Conservation (phyloP, 2,888 invertebrate genomes). For the Microctonus brassicae region DNA sequence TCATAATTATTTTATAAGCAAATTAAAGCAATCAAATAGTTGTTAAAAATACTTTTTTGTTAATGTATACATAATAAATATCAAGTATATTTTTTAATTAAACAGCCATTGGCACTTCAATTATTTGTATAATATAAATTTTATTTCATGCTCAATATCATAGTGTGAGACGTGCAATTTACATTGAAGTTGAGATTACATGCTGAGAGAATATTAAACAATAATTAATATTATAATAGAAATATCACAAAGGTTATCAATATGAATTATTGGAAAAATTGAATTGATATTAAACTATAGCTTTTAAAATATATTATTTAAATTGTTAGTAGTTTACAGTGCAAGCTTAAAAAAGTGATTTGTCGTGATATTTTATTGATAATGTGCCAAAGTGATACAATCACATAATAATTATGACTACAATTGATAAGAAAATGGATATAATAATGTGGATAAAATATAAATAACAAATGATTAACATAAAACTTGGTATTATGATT, state of each 20-base stretch:
- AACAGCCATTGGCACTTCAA: no score
- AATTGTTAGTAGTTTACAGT: neutral
- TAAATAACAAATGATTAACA: neutral
- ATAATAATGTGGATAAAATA: neutral
- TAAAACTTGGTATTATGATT: neutral
- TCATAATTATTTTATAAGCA: constrained; percentile 32
- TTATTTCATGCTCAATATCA: neutral
- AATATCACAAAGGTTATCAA: neutral
- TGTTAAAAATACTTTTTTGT: constrained; percentile 23
- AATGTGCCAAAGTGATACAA: neutral
- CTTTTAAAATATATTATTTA: neutral
- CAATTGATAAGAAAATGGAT: neutral
- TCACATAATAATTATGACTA: neutral
- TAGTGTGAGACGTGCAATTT: neutral
- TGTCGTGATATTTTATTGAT: neutral
- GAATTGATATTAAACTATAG: neutral
- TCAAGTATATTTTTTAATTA: constrained; percentile 18
- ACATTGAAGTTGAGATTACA: neutral
- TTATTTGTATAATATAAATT: no score
- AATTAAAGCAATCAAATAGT: neutral
- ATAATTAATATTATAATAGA: neutral
- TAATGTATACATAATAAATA: constrained; percentile 10
- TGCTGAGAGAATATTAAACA: neutral
- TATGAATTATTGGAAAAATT: neutral
- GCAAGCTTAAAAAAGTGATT: neutral